A percentile compares a stretch with the other conserved stretches of the same genome.
These are phyloP conservation scores for Euschistus heros DNA, from an alignment of 1,140 invertebrate genomes.

Conservation along the genomic window DNA sequence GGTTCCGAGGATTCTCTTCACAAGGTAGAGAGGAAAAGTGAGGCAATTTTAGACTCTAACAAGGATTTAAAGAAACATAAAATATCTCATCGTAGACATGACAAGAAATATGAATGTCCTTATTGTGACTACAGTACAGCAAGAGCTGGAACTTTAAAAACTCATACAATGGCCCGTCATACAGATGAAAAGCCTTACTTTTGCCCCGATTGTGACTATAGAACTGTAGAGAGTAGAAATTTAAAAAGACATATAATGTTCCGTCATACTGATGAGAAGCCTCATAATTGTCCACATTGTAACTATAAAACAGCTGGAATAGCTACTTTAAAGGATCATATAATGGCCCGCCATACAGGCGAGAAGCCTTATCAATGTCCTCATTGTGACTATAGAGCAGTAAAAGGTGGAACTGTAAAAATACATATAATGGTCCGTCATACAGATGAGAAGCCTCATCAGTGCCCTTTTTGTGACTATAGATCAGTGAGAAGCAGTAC, in stretches of 20 bases:
- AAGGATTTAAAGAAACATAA: conserved; percentile 34
- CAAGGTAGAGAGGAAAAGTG: too few relatives aligned
- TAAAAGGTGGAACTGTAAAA: too few relatives aligned
- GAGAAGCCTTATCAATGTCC: too few relatives aligned
- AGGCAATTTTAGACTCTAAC: too few relatives aligned
- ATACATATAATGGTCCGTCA: too few relatives aligned
- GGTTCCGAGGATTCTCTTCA: too few relatives aligned
- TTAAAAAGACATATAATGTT: neutral
- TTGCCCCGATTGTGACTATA: conserved; percentile 47
- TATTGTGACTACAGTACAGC: conserved; percentile 16
- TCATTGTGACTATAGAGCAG: too few relatives aligned
- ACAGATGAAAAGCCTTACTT: conserved; percentile 58
- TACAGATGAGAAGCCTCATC: too few relatives aligned
- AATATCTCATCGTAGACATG: conserved; percentile 28
- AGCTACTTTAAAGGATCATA: too few relatives aligned
- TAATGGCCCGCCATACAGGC: too few relatives aligned
- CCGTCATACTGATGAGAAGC: neutral
- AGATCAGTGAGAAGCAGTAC: neutral
- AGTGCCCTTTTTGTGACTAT: neutral
- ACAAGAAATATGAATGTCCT: conserved; percentile 20
- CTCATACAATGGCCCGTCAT: conserved; percentile 53
- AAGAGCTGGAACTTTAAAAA: conserved; percentile 15
- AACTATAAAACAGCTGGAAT: too few relatives aligned
- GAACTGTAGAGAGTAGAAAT: neutral
- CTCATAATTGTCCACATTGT: too few relatives aligned